These are phyloP conservation scores for Sinella curviseta DNA, from an alignment of 1,140 invertebrate genomes.

Conservation along the genomic window DNA sequence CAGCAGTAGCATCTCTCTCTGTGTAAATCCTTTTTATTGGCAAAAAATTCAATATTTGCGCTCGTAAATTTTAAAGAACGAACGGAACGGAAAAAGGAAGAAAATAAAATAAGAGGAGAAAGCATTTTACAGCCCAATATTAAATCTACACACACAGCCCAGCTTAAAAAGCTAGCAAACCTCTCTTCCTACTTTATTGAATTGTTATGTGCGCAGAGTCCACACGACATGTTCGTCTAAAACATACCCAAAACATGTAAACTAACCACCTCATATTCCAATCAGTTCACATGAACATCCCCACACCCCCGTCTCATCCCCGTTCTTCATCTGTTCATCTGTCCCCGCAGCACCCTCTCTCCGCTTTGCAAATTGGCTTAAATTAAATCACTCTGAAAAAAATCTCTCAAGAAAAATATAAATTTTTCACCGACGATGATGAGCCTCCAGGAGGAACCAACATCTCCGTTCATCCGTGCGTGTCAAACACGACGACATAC, in stretches of 20 bases:
- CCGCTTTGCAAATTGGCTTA: constrained; percentile 16
- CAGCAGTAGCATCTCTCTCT: not conserved
- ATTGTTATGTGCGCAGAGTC: not conserved
- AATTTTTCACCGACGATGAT: not conserved
- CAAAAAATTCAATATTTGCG: constrained; percentile 27
- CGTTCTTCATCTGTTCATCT: not conserved
- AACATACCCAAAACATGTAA: no score
- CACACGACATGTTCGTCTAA: no score
- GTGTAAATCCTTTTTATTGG: constrained; percentile 27
- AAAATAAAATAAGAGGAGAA: not conserved
- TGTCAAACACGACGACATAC: not conserved
- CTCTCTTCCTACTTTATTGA: not conserved
- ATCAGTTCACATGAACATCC: not conserved
- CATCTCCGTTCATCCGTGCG: not conserved
- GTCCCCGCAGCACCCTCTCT: not conserved
- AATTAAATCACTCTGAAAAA: constrained; percentile 3
- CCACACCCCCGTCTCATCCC: not conserved
- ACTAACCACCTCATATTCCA: no score
- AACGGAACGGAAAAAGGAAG: not conserved
- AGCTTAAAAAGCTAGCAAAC: no score
- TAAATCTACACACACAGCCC: not conserved
- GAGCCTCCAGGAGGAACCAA: not conserved
- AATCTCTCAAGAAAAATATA: constrained; percentile 1
- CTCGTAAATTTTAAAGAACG: constrained; percentile 18
- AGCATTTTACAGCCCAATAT: not conserved